Evolutionary conservation across 2,113 vertebrate species (phyloP).

Genomic region (Illadopsis cleaveri): DNA sequence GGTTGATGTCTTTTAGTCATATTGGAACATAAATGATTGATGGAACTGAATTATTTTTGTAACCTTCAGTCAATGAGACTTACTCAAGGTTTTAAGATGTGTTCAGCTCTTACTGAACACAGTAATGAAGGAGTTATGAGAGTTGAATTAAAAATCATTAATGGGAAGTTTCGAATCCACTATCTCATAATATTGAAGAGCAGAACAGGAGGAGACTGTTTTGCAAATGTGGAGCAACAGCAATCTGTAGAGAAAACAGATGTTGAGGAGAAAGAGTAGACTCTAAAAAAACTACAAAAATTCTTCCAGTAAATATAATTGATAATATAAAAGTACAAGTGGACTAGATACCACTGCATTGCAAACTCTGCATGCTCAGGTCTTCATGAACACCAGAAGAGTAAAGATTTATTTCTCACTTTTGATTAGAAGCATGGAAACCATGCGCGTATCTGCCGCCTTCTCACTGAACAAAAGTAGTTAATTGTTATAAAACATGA

Average conservation of each 20-base stretch:
- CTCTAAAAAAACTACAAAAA: background rate
- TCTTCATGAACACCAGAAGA: background rate
- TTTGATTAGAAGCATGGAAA: background rate
- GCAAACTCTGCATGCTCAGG: background rate
- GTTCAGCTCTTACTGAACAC: background rate
- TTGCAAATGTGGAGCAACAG: background rate
- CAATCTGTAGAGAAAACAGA: background rate
- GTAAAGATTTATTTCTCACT: background rate
- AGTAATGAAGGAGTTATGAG: background rate
- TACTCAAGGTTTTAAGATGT: background rate
- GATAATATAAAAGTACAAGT: background rate
- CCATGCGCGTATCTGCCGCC: background rate
- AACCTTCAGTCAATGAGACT: background rate
- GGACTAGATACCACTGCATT: background rate
- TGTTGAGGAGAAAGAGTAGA: background rate
- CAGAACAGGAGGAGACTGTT: background rate
- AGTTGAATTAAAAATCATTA: background rate
- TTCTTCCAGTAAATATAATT: background rate
- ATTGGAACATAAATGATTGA: background rate
- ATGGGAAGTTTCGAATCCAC: background rate
- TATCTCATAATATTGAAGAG: background rate
- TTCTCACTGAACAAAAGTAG: background rate
- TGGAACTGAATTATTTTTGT: background rate
- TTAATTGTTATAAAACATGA: background rate
- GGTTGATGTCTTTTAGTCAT: background rate